phyloP scores from a whole-genome alignment of 30 jellyfish, hydroid and myxozoan species.

The Aurelia sp. region DNA sequence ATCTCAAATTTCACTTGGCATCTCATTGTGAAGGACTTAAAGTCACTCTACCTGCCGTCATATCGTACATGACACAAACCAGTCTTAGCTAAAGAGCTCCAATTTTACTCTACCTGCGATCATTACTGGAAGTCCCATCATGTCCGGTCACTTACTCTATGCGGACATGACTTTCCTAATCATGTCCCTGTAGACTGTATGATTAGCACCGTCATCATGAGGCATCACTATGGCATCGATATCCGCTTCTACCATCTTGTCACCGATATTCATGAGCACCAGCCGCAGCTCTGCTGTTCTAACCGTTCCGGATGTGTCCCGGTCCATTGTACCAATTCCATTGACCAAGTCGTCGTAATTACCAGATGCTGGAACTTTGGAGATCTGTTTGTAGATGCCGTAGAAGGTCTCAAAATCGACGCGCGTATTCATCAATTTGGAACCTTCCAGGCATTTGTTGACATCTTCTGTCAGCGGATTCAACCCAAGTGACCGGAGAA shows the following conservation, averaged over 20 bases:
- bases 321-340: conserved; percentile 89
- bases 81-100: no score
- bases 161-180: conserved; percentile 85
- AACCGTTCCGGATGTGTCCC: conserved; percentile 90
- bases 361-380: conserved; percentile 71
- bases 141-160: not conserved
- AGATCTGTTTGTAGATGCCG: conserved; percentile 83
- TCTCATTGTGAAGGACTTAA: no score
- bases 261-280: conserved; percentile 87
- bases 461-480: conserved; percentile 92
- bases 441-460: conserved; percentile 79
- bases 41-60: no score
- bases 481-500: conserved; percentile 91
- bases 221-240: conserved; percentile 79
- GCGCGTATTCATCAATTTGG: conserved; percentile 77
- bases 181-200: conserved; percentile 78
- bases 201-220: conserved; percentile 88
- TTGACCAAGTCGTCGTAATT: conserved; percentile 93
- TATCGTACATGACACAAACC: no score
- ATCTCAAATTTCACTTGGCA: no score
- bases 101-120: no score
- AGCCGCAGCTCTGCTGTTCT: conserved; percentile 90
- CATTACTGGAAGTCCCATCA: no score
- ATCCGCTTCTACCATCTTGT: conserved; percentile 91
- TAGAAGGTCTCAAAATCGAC: conserved; percentile 91